These are phyloP conservation scores for Andrena bicolor DNA, from an alignment of 2,888 invertebrate species.

Conservation along the genomic window DNA sequence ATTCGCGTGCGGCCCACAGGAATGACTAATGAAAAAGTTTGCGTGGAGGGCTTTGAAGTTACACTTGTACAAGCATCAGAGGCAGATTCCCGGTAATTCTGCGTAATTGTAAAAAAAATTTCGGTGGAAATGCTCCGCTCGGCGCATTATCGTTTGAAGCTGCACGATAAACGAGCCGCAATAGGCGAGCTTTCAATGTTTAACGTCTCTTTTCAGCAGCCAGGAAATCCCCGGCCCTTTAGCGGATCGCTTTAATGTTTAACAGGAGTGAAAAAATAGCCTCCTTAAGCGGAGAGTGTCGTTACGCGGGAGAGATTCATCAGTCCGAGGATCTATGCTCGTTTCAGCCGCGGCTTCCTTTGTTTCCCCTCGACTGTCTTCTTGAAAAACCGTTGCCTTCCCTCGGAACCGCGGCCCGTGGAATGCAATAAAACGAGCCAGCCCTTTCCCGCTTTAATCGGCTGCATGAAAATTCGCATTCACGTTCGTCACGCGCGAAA, in stretches of 20 bases:
- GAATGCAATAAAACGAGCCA: constrained; percentile 1
- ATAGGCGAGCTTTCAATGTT: no score
- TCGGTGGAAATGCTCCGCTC: not conserved
- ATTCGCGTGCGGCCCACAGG: not conserved
- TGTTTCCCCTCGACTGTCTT: not conserved
- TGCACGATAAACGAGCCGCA: not conserved
- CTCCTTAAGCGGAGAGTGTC: constrained; percentile 12
- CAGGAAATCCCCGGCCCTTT: not conserved
- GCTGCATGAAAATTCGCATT: not conserved
- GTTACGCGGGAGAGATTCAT: not conserved
- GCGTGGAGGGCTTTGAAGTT: not conserved
- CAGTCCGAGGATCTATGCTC: not conserved
- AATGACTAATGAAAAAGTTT: constrained; percentile 13
- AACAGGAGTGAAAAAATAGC: not conserved
- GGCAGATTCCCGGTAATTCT: not conserved
- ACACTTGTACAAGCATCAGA: not conserved
- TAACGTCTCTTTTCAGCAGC: not conserved
- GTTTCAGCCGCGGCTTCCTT: not conserved
- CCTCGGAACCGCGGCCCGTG: not conserved
- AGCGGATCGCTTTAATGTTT: constrained; percentile 11
- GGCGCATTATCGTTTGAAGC: not conserved
- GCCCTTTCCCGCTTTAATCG: not conserved
- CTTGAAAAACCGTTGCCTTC: constrained; percentile 1
- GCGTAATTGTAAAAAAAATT: not conserved
- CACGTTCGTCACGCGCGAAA: not conserved